A percentile compares a stretch with the other conserved stretches of the same genome.
Conservation (phyloP, 2,113 vertebrate species). For the Chloebia gouldiae region DNA sequence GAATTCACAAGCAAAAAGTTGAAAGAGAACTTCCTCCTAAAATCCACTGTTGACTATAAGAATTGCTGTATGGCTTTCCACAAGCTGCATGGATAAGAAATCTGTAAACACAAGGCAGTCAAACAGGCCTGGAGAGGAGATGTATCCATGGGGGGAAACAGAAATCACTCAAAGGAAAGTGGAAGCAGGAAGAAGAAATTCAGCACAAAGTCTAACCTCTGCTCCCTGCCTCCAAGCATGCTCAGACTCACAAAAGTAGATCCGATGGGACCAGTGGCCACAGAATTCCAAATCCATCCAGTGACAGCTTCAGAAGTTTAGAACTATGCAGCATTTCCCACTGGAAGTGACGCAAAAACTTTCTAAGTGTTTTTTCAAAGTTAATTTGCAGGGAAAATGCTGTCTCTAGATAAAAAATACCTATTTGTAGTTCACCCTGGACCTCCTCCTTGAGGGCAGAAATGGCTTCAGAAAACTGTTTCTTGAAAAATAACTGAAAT, state of each 20-base stretch:
- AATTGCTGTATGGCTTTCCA: background rate
- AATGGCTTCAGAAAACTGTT: background rate
- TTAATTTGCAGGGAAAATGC: background rate
- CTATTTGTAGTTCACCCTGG: background rate
- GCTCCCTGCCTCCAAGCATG: background rate
- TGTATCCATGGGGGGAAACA: background rate
- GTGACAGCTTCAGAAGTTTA: background rate
- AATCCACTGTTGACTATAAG: background rate
- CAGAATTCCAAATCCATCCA: background rate
- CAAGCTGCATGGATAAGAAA: background rate
- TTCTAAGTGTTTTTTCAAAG: background rate
- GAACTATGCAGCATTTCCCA: background rate
- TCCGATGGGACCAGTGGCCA: background rate
- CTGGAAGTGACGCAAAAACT: background rate
- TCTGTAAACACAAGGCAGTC: background rate
- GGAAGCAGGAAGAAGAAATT: conserved; percentile 10
- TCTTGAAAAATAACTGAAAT: background rate
- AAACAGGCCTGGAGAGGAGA: background rate
- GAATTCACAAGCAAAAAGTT: background rate
- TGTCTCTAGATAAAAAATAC: background rate
- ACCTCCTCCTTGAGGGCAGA: background rate
- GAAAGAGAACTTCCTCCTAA: background rate
- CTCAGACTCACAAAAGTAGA: background rate
- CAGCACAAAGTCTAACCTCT: background rate
- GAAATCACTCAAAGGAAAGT: background rate